Evolutionary conservation across 1,140 invertebrate genomes (phyloP).

Genomic region (Penaeus vannamei): DNA sequence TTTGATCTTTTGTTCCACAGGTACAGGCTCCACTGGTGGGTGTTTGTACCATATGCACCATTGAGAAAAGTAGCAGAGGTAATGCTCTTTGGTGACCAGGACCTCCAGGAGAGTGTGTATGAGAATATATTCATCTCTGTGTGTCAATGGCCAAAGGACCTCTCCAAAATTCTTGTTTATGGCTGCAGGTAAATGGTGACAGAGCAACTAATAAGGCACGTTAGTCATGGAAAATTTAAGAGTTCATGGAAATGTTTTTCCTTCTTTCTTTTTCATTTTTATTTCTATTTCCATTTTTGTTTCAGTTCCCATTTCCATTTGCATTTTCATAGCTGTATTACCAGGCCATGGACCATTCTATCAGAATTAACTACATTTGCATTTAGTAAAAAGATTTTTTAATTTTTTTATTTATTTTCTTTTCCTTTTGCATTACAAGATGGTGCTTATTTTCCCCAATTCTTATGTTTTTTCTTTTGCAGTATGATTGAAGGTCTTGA

Average conservation of each 20-base stretch:
- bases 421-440: too few relatives aligned
- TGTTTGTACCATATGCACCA: conserved; percentile 77
- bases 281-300: too few relatives aligned
- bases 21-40: conserved; percentile 83
- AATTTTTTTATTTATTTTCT: too few relatives aligned
- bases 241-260: conserved; percentile 20
- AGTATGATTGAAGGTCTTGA: conserved; percentile 69
- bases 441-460: too few relatives aligned
- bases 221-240: not conserved
- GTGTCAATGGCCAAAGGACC: conserved; percentile 81
- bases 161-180: conserved; percentile 78
- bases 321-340: too few relatives aligned
- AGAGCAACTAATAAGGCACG: not conserved
- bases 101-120: conserved; percentile 76
- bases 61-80: conserved; percentile 80
- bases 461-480: not conserved
- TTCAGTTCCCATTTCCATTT: too few relatives aligned
- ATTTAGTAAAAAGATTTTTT: too few relatives aligned
- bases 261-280: not conserved
- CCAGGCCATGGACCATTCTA: too few relatives aligned
- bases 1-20: conserved; percentile 70
- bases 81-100: conserved; percentile 79
- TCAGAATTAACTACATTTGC: too few relatives aligned
- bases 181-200: conserved; percentile 76
- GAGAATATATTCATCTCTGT: conserved; percentile 75